A percentile compares a stretch with the other conserved stretches of the same genome.
These are phyloP conservation scores for Ostrea denselamellosa DNA, from an alignment of 1,140 invertebrate species.

Conservation along the genomic window DNA sequence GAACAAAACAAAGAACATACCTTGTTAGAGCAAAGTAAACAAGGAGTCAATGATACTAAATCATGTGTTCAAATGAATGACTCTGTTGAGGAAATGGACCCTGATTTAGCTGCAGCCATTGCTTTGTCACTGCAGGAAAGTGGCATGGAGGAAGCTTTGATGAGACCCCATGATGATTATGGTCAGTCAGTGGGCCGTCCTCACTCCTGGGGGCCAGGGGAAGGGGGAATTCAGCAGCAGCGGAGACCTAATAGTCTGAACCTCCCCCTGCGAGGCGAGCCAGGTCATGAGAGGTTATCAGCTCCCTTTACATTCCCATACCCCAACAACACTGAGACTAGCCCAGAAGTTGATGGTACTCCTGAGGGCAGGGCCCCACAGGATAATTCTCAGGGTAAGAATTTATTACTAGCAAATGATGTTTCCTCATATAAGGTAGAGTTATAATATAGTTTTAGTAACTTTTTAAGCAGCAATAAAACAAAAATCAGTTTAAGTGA, in stretches of 20 bases:
- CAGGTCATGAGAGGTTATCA: constrained; percentile 53
- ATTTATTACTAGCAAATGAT: background rate
- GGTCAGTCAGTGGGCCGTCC: constrained; percentile 43
- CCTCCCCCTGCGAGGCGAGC: constrained; percentile 68
- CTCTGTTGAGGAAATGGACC: constrained; percentile 22
- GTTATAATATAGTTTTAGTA: too few species aligned
- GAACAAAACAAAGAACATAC: background rate
- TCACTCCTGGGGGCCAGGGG: constrained; percentile 65
- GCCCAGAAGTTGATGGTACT: background rate
- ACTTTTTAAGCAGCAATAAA: too few species aligned
- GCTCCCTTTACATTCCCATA: constrained; percentile 56
- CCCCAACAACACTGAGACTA: background rate
- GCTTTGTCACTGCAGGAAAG: constrained; percentile 36
- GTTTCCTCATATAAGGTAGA: background rate
- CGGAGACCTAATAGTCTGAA: constrained; percentile 75
- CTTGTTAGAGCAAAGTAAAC: background rate
- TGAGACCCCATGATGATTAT: background rate
- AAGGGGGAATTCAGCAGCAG: constrained; percentile 59
- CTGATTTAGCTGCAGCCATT: constrained; percentile 18
- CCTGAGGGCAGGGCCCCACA: constrained; percentile 14
- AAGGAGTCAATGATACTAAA: background rate
- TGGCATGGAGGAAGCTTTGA: background rate
- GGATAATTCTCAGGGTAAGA: background rate
- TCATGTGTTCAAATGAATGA: background rate
- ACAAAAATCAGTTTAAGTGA: too few species aligned